Base-by-base conservation (phyloP, 2,888 invertebrate species). In the Helobdella robusta region DNA sequence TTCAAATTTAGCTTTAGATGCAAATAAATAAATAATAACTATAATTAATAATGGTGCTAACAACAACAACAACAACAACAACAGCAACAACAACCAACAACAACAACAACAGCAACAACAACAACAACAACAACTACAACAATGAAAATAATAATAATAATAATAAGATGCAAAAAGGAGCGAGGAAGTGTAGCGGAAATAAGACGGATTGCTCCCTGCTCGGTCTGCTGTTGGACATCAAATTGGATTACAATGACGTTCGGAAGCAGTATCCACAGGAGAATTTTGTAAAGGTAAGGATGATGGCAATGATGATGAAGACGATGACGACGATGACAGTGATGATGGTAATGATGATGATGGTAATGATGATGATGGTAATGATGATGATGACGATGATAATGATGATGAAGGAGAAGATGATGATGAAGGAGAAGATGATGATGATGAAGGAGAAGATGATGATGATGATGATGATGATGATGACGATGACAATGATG, bases 111-210 rank as follows among this genome's bases (percentile, higher is more conserved):
- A 11, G 35, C 34, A 8, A 58, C 15, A 4, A 58, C 58, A 32
- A 58, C 15, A 20, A 58, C n/a, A 20, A 15, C 32, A 23, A 32
- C 32, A n/a, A 25, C 20, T 30, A 56, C 56, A 5, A 30, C 28
- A 15, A 28, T 56, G 56, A 54, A 8, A 3, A 25, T 8, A 15
- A 3, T 54, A 8, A 15, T 44, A n/a, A n/a, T n/a, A n/a, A n/a
- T n/a, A n/a, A n/a, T n/a, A n/a, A 50, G 63, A 74, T 74, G 64
- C 70, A 67, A 68, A 63, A 63, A 50, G 4, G n/a, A n/a, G 34
- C 20, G n/a, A 46, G 28, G 34, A 63, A 63, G 30, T 23, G 30
- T 46, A 50, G 40, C 5, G 65, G 65, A 20, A 65, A 65, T 23
- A 65, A 59, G 40, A 65, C 65, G n/a, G 65, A 65, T 18, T 65